These are phyloP conservation scores for Gymnogyps californianus DNA, from an alignment of 2,113 vertebrate genomes.

Conservation along the genomic window DNA sequence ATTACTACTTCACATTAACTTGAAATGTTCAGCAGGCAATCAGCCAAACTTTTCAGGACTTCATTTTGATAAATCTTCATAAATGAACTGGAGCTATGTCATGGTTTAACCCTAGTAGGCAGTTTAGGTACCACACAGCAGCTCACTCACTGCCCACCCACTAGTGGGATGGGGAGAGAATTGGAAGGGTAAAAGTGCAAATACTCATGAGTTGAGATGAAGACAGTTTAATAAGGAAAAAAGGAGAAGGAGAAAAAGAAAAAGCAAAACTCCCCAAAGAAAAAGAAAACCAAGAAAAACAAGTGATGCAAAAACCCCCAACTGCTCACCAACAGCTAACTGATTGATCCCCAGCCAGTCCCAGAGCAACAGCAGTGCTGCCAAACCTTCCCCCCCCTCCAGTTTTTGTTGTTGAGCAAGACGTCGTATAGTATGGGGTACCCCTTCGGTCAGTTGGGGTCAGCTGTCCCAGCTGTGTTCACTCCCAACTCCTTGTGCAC, in stretches of 20 bases:
- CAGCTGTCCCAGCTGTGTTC: neutral
- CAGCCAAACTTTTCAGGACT: neutral
- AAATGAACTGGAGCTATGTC: neutral
- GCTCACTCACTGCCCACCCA: neutral
- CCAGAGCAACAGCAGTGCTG: neutral
- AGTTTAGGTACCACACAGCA: neutral
- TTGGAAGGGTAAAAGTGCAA: neutral
- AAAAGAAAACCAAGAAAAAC: neutral
- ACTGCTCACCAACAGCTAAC: neutral
- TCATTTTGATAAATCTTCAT: neutral
- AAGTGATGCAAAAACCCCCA: neutral
- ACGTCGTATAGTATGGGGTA: rapidly evolving
- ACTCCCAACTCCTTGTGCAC: neutral
- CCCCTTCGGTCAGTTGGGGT: neutral
- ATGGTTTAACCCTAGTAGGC: neutral
- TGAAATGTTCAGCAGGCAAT: neutral
- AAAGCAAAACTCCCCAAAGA: neutral
- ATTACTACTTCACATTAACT: neutral
- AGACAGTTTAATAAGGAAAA: neutral
- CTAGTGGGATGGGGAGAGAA: neutral
- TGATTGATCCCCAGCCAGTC: neutral
- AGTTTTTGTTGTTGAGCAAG: neutral
- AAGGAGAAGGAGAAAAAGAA: neutral
- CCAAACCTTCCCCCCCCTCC: neutral
- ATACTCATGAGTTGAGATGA: neutral